A percentile compares a stretch with the other conserved stretches of the same genome.
Evolutionary conservation across 1,140 invertebrate genomes (phyloP).

Genomic region (Pemphigus obesinymphae): DNA sequence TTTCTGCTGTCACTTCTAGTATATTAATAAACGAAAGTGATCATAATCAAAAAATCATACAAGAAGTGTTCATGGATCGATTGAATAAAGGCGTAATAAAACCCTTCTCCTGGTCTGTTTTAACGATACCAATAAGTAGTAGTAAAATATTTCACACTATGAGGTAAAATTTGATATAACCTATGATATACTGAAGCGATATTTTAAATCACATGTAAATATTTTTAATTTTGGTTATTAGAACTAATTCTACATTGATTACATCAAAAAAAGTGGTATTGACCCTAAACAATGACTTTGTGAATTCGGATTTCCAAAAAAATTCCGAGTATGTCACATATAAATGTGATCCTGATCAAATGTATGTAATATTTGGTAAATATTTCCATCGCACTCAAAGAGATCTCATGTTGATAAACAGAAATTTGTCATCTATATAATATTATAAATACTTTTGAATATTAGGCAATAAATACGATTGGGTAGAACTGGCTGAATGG

Average conservation of each 20-base stretch:
- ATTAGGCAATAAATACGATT: background rate
- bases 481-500: slow-evolving; percentile 45
- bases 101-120: background rate
- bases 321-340: background rate
- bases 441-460: no score
- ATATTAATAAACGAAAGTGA: background rate
- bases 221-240: background rate
- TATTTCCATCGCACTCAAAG: background rate
- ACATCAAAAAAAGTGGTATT: background rate
- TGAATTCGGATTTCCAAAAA: background rate
- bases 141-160: background rate
- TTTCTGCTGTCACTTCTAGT: background rate
- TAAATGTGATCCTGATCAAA: background rate
- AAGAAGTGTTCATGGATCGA: background rate
- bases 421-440: no score
- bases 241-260: background rate
- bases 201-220: no score
- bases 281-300: background rate
- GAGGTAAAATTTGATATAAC: background rate
- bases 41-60: background rate
- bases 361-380: slow-evolving; percentile 8
- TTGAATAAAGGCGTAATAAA: background rate
- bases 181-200: background rate
- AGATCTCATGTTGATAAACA: no score
- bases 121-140: background rate